A percentile compares a stretch with the other conserved stretches of the same genome.
Evolutionary conservation across 2,888 invertebrate species (phyloP).

Genomic region (Charanyca ferruginea): DNA sequence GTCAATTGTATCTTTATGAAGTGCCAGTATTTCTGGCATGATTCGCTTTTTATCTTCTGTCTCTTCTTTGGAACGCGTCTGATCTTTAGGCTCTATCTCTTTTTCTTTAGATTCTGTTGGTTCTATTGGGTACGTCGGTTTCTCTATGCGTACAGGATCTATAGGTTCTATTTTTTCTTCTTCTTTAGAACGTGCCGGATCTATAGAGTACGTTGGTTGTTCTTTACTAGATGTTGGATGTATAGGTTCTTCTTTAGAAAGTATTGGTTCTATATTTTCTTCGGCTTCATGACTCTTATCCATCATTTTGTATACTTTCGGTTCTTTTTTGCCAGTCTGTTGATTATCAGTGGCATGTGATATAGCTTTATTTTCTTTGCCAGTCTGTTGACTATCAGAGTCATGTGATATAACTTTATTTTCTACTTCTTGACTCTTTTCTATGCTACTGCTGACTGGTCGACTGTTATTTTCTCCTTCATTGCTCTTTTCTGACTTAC

Average conservation of each 20-base stretch:
- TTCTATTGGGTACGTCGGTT: too few species aligned
- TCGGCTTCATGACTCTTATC: background rate
- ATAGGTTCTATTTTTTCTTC: too few species aligned
- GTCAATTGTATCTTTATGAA: background rate
- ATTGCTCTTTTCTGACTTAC: background rate
- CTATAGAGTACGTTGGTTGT: too few species aligned
- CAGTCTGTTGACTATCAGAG: background rate
- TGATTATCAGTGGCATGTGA: background rate
- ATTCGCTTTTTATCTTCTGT: conserved; percentile 9
- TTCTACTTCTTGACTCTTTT: background rate
- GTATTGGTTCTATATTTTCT: background rate
- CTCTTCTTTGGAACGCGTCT: background rate
- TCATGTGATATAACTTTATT: background rate
- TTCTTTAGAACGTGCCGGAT: too few species aligned
- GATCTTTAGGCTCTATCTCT: background rate
- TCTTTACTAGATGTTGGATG: too few species aligned
- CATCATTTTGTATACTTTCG: background rate
- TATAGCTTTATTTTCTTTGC: background rate
- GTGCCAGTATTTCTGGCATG: conserved; percentile 20
- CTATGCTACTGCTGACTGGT: conserved; percentile 9
- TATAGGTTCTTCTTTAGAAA: background rate
- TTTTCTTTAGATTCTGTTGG: background rate
- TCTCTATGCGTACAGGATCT: too few species aligned
- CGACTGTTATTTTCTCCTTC: background rate
- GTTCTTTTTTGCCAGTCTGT: background rate